Evolutionary conservation across 2,113 vertebrate species (phyloP), one percentile per base, ranked within the genome.

Genomic region (Clarias batrachus): DNA sequence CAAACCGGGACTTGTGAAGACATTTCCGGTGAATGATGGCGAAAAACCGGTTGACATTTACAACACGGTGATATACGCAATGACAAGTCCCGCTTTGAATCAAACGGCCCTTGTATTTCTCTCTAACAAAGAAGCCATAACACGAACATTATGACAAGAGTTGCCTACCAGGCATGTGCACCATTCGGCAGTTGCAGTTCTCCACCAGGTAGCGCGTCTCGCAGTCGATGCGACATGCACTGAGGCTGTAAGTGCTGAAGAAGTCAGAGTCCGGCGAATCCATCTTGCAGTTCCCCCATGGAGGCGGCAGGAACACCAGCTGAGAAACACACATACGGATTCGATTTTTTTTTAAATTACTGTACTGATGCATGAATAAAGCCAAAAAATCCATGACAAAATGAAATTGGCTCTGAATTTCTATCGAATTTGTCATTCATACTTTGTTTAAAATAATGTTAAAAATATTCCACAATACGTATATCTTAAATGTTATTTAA

Each of bases 161-260:
- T 54, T 3, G 63, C 54, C 82, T 92, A 99, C 98, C 98, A 54
- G 97, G 98, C 98, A 99, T 99, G 92, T 99, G 97, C 87, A 99
- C 97, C 97, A 99, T 99, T 91, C 98, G 97, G 83, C 98, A 99
- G 95, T 99, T 99, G 94, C 98, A 99, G 94, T 99, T 99, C 93
- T 99, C 98, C 91, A 98, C 97, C 93, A 99, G 94, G 94, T 99
- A 99, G 9, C 98, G 97, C 0, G 98, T 99, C 94, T 99, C 98
- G 60, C 98, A 99, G 95, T 99, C 98, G 0, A 99, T 98, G 87
- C 98, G 97, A 80, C 98, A 99, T 62, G 98, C 97, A 0, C 98
- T 97, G 94, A 99, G 97, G 94, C 98, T 99, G 94, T 99, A 99
- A 56, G 94, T 96, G 83, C 97, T 97, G 37, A 97, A 99, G 93